These are phyloP conservation scores for Montipora capricornis DNA, from an alignment of 64 coral and sea anemone species.

Conservation along the genomic window DNA sequence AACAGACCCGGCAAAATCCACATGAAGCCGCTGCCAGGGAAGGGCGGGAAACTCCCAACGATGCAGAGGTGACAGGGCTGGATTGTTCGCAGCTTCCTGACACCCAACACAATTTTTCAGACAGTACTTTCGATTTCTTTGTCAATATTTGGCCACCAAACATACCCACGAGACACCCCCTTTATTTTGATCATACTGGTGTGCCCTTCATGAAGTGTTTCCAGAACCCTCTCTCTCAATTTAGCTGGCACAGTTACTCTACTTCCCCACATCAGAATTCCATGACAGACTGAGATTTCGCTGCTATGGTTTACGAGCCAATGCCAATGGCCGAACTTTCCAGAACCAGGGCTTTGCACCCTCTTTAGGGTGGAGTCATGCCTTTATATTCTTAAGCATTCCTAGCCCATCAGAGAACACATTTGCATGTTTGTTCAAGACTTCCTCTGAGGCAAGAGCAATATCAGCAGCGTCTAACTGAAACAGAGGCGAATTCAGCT, in stretches of 20 bases:
- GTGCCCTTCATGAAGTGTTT: neutral
- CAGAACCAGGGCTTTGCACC: neutral
- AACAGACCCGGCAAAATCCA: no score
- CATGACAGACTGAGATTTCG: neutral
- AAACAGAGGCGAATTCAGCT: slow-evolving; percentile 20
- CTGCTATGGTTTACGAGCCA: slow-evolving; percentile 30
- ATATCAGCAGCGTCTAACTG: neutral
- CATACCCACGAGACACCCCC: neutral
- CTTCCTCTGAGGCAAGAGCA: neutral
- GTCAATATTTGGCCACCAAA: no score
- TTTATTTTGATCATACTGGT: neutral
- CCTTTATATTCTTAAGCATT: neutral
- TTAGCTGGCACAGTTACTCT: neutral
- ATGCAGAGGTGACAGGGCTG: no score
- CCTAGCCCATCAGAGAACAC: neutral
- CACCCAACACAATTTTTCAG: no score
- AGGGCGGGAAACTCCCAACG: no score
- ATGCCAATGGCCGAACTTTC: neutral
- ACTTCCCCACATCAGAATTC: slow-evolving; percentile 48
- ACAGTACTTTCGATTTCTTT: no score
- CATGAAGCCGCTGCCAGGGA: no score
- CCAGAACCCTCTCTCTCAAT: neutral
- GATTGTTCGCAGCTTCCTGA: no score
- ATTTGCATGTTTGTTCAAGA: neutral
- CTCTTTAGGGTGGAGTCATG: neutral